phyloP scores from a whole-genome alignment of 2,888 invertebrate species.

The Aelia acuminata region DNA sequence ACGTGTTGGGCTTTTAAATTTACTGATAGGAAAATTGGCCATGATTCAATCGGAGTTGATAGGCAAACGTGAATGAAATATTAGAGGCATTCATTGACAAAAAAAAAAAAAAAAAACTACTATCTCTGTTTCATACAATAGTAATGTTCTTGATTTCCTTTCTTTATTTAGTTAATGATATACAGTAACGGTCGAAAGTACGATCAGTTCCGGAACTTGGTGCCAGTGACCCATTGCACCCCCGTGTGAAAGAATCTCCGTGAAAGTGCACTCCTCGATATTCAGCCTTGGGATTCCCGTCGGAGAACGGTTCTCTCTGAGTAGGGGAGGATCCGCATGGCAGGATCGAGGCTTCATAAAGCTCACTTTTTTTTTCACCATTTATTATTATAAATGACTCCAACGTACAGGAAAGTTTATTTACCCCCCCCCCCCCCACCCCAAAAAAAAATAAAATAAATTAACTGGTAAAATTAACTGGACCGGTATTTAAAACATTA shows the following conservation, averaged over 20 bases:
- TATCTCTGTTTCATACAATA: too few relatives aligned
- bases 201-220: not conserved
- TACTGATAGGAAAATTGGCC: slow-evolving; percentile 3
- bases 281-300: slow-evolving; percentile 23
- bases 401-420: too few relatives aligned
- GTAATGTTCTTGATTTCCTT: not conserved
- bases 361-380: too few relatives aligned
- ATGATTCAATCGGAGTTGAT: not conserved
- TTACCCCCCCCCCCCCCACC: too few relatives aligned
- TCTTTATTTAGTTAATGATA: not conserved
- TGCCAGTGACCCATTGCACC: slow-evolving; percentile 7
- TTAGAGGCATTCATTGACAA: not conserved
- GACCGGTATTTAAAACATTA: too few relatives aligned
- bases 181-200: not conserved
- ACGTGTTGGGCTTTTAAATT: not conserved
- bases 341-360: too few relatives aligned
- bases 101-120: too few relatives aligned
- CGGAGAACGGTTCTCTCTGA: not conserved
- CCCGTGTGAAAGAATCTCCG: slow-evolving; percentile 50
- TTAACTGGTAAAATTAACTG: too few relatives aligned
- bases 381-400: too few relatives aligned
- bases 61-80: not conserved
- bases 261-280: slow-evolving; percentile 48
- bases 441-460: too few relatives aligned
- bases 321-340: not conserved